phyloP scores from a whole-genome alignment of 1,140 invertebrate genomes.

The Trichonephila inaurata region DNA sequence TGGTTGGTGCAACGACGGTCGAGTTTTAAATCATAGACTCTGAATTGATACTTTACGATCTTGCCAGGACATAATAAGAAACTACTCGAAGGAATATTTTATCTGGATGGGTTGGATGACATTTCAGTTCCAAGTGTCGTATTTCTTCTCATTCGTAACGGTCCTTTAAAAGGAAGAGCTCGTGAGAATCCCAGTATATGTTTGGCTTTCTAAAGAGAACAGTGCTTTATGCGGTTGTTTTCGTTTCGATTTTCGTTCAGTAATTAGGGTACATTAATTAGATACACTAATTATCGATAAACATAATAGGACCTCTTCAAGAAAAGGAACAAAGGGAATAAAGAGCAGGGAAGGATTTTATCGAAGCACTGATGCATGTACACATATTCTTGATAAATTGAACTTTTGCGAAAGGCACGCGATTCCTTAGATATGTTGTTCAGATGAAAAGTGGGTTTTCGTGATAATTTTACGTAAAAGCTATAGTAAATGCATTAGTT shows the following conservation, averaged over 20 bases:
- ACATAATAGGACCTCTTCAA: too few species aligned
- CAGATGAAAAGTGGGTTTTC: too few species aligned
- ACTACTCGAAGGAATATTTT: neutral
- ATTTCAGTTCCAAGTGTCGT: neutral
- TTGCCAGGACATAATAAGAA: neutral
- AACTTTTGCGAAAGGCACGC: too few species aligned
- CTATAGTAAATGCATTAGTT: too few species aligned
- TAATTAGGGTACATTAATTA: neutral
- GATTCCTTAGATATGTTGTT: too few species aligned
- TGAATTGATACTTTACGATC: slow-evolving; percentile 41
- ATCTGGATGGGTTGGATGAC: neutral
- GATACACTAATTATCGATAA: too few species aligned
- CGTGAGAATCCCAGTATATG: neutral
- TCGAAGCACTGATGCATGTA: too few species aligned
- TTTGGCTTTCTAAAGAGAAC: neutral
- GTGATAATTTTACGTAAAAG: too few species aligned
- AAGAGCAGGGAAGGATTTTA: too few species aligned
- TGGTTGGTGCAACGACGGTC: neutral
- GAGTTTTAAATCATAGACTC: slow-evolving; percentile 14
- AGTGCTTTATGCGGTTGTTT: neutral
- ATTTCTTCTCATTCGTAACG: neutral
- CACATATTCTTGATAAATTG: too few species aligned
- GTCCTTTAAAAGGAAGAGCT: too few species aligned
- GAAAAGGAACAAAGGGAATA: too few species aligned
- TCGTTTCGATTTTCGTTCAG: neutral